Base-by-base conservation (phyloP, 2,888 invertebrate genomes). In the Adelphocoris suturalis region DNA sequence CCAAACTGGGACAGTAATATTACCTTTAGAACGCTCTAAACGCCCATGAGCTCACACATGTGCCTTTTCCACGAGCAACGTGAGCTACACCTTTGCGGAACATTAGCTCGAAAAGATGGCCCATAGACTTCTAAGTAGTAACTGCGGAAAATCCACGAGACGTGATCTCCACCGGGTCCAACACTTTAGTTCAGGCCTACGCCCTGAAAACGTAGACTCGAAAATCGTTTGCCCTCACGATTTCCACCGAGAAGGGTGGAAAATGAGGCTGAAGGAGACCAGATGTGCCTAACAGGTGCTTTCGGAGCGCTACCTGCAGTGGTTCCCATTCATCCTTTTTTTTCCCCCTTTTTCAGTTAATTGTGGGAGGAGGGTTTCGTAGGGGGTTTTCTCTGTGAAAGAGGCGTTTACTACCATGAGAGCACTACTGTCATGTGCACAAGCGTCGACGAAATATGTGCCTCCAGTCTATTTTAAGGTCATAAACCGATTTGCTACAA, bases 271-370 rank as follows among this genome's bases (percentile, higher is more conserved):
- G 68, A 61, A n/a, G 19, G 61, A 68, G 23, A 68, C 68, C 68
- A 68, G 68, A 68, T 68, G 68, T 68, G 68, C 19, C 23, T 68
- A 68, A 68, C 68, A 68, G 68, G 68, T 68, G 68, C 68, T 68
- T 68, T 23, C 11, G 23, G n/a, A 12, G 23, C 11, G 23, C 19
- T 68, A 68, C 68, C 68, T 68, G 68, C 68, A 68, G 23, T 68
- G 68, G 68, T 61, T 61, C 61, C 61, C 61, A 23, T 68, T 68
- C 68, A 68, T 23, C 13, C 23, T 68, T 68, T 61, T 61, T 61
- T 61, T n/a, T n/a, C n/a, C n/a, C n/a, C n/a, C n/a, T n/a, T 61
- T 57, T 57, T 57, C 19, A 23, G 68, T 3, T 52, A 52, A 52
- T 14, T 57, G 68, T 23, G 68, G 68, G 23, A 61, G 19, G 61